Evolutionary conservation across 2,888 invertebrate genomes (phyloP), one percentile per base, ranked within the genome.

Genomic region (Thymelicus acteon): DNA sequence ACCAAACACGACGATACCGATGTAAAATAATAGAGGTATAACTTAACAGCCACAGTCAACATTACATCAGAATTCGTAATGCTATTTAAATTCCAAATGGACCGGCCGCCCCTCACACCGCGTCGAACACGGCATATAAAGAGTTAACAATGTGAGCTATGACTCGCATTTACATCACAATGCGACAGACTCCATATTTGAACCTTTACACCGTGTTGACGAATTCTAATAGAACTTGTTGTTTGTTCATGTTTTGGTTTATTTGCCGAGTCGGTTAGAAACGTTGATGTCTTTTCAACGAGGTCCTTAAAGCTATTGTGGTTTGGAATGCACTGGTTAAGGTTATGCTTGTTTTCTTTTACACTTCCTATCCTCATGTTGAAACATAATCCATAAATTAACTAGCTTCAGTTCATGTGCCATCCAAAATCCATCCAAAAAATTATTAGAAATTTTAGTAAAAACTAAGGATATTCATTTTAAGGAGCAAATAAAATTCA

Each of bases 161-260:
- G 62, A 24, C 48, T 31, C 62, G 62, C 62, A 62, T 62, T 62
- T 61, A 61, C 60, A 48, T 62, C 48, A 62, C 48, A 62, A 62
- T 62, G 44, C 44, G 44, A n/a, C n/a, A 31, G 7, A 13, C 7
- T 60, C 62, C 44, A 47, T 61, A 15, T 61, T 61, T 44, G 60
- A 61, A 40, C 60, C 60, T 61, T 61, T 61, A 61, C 60, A 61
- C 60, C 12, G 44, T 24, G 60, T 44, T 61, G 44, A 44, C 44
- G 24, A 47, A 61, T 47, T 24, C 60, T 40, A 61, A 52, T 19
- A 52, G 7, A 19, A 52, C 49, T 19, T 52, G 15, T 19, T 52
- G 49, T 52, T 52, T 52, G 49, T 52, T 15, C 1, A 12, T 44
- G 44, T 44, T 44, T 44, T 44, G 44, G 10, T 44, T 44, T 44